phyloP scores from a whole-genome alignment of 2,113 vertebrate genomes.

The Gasterosteus nipponicus region DNA sequence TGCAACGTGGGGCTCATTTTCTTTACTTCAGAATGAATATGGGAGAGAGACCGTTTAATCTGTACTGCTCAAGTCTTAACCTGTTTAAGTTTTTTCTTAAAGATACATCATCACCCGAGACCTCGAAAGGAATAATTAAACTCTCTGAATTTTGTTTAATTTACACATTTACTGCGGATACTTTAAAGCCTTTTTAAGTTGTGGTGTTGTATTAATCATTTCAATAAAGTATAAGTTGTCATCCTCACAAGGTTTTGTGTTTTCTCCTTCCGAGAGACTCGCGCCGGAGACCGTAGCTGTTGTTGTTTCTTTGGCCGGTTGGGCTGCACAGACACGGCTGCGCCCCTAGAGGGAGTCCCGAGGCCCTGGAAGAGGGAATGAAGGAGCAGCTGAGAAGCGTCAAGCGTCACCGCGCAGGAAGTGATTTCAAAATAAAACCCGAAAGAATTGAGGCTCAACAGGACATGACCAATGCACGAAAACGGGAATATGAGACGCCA shows the following conservation, averaged over 20 bases:
- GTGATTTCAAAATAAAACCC: slow-evolving; percentile 28
- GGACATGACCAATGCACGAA: too few species aligned
- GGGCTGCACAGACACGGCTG: slow-evolving; percentile 29
- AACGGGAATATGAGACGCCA: too few species aligned
- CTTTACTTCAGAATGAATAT: background rate
- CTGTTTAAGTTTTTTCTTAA: background rate
- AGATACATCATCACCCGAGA: background rate
- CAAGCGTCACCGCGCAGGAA: background rate
- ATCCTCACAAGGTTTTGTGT: background rate
- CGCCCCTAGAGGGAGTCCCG: slow-evolving; percentile 78
- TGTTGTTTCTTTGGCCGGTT: slow-evolving; percentile 26
- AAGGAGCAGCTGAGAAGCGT: slow-evolving; percentile 15
- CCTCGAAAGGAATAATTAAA: background rate
- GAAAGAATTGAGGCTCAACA: background rate
- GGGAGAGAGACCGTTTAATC: background rate
- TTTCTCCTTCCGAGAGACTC: background rate
- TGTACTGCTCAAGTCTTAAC: background rate
- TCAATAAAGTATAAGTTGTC: background rate
- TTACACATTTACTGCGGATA: background rate
- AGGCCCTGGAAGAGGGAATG: slow-evolving; percentile 55
- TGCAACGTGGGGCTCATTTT: background rate
- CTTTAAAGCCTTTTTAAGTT: too few species aligned
- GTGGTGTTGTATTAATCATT: background rate
- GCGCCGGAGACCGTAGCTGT: slow-evolving; percentile 15
- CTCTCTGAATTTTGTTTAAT: background rate